Percentiles rank a stretch among this genome's conserved stretches.
These are phyloP conservation scores for Gobius niger DNA, from an alignment of 2,113 vertebrate species.

Conservation along the genomic window DNA sequence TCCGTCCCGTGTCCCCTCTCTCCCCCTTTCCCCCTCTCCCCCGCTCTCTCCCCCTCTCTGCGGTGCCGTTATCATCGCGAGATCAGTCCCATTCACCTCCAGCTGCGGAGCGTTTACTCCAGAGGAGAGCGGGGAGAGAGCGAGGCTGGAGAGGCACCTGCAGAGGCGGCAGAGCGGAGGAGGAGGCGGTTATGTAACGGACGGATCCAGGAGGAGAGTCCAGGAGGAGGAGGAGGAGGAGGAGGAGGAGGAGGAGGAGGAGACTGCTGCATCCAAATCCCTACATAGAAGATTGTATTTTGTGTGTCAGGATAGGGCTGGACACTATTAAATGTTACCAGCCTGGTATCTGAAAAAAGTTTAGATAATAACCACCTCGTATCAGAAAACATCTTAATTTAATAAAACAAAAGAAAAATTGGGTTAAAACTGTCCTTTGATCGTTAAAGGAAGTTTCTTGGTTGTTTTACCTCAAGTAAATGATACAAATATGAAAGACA, in stretches of 20 bases:
- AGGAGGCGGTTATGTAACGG: constrained; percentile 1
- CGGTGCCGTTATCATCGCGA: not conserved
- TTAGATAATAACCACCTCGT: too few species aligned
- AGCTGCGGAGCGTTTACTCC: not conserved
- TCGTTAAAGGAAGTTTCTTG: too few species aligned
- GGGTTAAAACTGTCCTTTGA: too few species aligned
- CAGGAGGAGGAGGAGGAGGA: not conserved
- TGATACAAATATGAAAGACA: too few species aligned
- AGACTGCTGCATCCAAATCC: not conserved
- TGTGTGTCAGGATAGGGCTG: too few species aligned
- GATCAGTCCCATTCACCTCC: not conserved
- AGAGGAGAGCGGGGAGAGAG: too few species aligned
- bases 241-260: not conserved
- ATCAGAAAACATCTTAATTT: too few species aligned
- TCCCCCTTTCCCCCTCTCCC: not conserved
- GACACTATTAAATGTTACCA: too few species aligned
- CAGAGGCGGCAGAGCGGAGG: not conserved
- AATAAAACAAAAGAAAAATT: too few species aligned
- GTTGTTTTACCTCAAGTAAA: too few species aligned
- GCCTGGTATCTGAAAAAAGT: too few species aligned
- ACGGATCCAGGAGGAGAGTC: not conserved
- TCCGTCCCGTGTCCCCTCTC: not conserved
- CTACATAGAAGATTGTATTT: too few species aligned
- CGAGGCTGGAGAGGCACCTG: not conserved
- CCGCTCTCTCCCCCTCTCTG: not conserved